Conservation (phyloP, 2,113 vertebrate genomes). For the Calidris pugnax region DNA sequence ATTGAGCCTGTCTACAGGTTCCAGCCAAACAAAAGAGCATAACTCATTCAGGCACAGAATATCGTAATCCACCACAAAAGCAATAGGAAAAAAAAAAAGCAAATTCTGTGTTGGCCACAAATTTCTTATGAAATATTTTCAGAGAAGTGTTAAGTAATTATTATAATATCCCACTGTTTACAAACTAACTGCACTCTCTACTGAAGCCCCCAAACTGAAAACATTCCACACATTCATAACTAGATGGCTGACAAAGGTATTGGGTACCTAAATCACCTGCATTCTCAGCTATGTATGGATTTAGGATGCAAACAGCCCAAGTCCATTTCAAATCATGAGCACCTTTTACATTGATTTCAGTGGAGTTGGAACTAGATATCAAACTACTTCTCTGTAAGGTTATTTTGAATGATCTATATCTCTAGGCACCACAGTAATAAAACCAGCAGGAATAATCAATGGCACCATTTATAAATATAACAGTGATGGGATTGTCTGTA, state of each 20-base stretch:
- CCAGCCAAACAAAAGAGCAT: neutral
- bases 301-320: neutral
- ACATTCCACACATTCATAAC: accelerated
- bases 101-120: neutral
- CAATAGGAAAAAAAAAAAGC: neutral
- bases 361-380: neutral
- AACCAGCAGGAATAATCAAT: neutral
- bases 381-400: neutral
- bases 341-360: neutral
- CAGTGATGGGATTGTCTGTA: neutral
- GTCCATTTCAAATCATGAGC: neutral
- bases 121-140: neutral
- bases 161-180: neutral
- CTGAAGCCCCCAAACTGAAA: neutral
- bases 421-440: neutral
- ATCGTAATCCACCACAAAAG: neutral
- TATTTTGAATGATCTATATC: neutral
- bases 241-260: neutral
- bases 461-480: neutral
- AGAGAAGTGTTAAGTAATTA: neutral
- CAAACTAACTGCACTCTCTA: neutral
- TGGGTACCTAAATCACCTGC: neutral
- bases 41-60: neutral
- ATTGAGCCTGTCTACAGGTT: neutral
- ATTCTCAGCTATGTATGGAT: neutral